Evolutionary conservation across 37 sponge, comb jelly and placozoan genomes (phyloP), one percentile per base, ranked within the genome.

Genomic region (Axinella damicornis): DNA sequence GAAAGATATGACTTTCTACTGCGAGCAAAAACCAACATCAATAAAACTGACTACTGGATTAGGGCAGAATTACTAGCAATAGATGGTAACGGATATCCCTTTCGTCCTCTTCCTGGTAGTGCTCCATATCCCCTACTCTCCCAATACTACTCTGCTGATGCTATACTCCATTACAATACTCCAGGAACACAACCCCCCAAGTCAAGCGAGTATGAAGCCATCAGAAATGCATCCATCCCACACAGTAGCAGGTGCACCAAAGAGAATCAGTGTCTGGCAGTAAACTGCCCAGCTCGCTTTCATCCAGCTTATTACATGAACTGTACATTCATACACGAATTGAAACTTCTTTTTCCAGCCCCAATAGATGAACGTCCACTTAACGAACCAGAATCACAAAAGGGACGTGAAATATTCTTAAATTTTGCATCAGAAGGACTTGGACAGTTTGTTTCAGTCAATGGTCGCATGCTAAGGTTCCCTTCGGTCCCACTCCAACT

Each of bases 1-100:
- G 86, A 91, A 58, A 37, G 91, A 28, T 91, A 85, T 57, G 91
- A 91, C 39, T 46, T 91, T 36, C 63, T 85, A 2, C 40, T 91
- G 13, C 56, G 55, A 5, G 74, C 79, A 5, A 73, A 90, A 14
- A n/a, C n/a, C n/a, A n/a, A n/a, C n/a, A n/a, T n/a, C n/a, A n/a
- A n/a, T n/a, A n/a, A n/a, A n/a, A n/a, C n/a, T 46, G 56, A 62
- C 33, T 87, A 65, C 72, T 69, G 78, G 76, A 88, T 88, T 5
- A 27, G 46, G 46, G 46, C 46, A 46, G 46, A 46, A 46, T 4
- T 46, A 9, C 9, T 4, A 9, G 46, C 46, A 12, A 46, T 46
- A 46, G 4, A 12, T 46, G 9, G 46, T 46, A 9, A 9, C 9
- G 46, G 6, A 9, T 46, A 46, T 46, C 46, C 46, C 4, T 46